phyloP scores from a whole-genome alignment of 2,113 vertebrate species.

The Butorides virescens region DNA sequence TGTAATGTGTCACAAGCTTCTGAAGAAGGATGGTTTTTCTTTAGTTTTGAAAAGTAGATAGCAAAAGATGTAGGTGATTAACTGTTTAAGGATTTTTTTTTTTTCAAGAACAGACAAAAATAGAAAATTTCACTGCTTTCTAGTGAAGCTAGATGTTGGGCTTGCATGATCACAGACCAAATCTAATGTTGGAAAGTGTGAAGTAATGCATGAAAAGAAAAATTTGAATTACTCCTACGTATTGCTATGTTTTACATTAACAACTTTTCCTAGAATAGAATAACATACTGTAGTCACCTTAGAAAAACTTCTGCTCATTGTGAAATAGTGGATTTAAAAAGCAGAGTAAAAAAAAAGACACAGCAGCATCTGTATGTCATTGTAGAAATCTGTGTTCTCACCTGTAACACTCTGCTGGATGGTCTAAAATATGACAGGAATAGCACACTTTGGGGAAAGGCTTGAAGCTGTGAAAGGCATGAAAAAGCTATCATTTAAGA shows the following conservation, averaged over 20 bases:
- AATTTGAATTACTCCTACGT: constrained; percentile 20
- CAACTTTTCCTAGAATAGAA: constrained; percentile 20
- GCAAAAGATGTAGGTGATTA: constrained; percentile 18
- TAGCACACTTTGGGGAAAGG: not conserved
- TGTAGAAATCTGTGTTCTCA: not conserved
- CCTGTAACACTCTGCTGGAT: not conserved
- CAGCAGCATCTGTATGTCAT: not conserved
- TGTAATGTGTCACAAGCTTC: not conserved
- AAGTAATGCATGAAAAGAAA: constrained; percentile 18
- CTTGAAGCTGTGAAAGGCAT: not conserved
- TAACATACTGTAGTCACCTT: constrained; percentile 18
- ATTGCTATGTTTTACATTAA: constrained; percentile 46
- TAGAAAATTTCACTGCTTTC: constrained; percentile 7
- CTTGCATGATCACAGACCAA: not conserved
- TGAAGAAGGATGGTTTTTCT: not conserved
- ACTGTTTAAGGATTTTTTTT: not conserved
- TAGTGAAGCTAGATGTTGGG: constrained; percentile 8
- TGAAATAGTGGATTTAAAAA: not conserved
- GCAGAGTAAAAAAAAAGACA: not conserved
- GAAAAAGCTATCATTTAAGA: not conserved
- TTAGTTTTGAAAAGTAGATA: not conserved
- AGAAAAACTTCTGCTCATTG: constrained; percentile 22
- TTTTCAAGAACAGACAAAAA: not conserved
- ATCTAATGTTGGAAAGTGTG: constrained; percentile 38
- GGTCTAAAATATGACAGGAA: not conserved